Conservation (phyloP, 2,888 invertebrate genomes). For the Elegia similella region DNA sequence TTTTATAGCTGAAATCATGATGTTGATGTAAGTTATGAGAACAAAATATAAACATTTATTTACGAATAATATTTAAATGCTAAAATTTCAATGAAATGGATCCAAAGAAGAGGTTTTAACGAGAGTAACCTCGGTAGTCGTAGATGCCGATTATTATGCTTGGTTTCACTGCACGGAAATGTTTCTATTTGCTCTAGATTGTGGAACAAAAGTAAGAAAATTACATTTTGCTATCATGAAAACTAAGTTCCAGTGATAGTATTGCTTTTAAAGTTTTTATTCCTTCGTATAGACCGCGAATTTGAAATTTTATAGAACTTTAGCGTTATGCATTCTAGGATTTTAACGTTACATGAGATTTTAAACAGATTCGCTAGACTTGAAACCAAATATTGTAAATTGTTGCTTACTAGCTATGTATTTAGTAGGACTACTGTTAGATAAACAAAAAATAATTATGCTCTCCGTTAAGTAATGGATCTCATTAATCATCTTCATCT, state of each 20-base stretch:
- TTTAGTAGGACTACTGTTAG: too few relatives aligned
- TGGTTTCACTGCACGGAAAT: slow-evolving; percentile 15
- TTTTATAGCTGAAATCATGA: too few relatives aligned
- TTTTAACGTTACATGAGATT: not conserved
- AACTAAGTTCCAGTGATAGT: slow-evolving; percentile 5
- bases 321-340: not conserved
- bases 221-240: slow-evolving; percentile 13
- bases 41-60: too few relatives aligned
- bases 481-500: too few relatives aligned
- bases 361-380: too few relatives aligned
- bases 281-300: not conserved
- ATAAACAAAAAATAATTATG: too few relatives aligned
- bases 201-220: slow-evolving; percentile 13
- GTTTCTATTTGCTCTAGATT: slow-evolving; percentile 16
- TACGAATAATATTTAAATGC: not conserved
- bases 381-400: too few relatives aligned
- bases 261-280: slow-evolving; percentile 6
- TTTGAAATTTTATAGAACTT: not conserved
- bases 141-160: slow-evolving; percentile 20
- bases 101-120: not conserved
- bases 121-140: not conserved
- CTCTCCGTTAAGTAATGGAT: too few relatives aligned
- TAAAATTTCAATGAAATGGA: not conserved
- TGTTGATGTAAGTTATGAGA: too few relatives aligned
- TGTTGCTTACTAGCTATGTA: too few relatives aligned